Evolutionary conservation across 2,888 invertebrate genomes (phyloP), one percentile per base, ranked within the genome.

Genomic region (Andricus quercusramuli): DNA sequence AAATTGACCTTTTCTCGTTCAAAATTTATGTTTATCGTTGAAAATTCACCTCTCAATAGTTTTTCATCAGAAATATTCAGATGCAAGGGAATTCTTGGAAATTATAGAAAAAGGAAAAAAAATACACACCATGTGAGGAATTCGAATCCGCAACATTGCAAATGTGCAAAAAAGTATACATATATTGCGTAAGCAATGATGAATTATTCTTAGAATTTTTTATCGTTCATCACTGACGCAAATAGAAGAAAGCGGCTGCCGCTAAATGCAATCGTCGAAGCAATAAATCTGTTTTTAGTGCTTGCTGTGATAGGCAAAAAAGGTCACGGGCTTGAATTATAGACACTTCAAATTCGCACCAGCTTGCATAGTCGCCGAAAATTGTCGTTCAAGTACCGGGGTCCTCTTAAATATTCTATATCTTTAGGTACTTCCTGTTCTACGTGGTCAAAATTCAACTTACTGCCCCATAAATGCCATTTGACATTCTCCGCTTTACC

Each of bases 221-320:
- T 20, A 51, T 20, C 51, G 20, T 51, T 2, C 51, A 51, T 51
- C 44, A 51, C 51, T 51, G 20, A 51, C 17, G 51, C 51, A 51
- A 44, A 44, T 74, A 81, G 76, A 85, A 85, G 84, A 85, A 83
- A 85, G 83, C 82, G 78, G 83, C 83, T 81, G 80, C 79, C 84
- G 80, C 84, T 84, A 85, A 86, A 83, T 86, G 84, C 85, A 86
- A 87, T 84, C 85, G 82, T 81, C 85, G 83, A 86, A 83, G 88
- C 87, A 84, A 89, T 90, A 90, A 90, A 89, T 90, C 89, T 86
- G 85, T 85, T 88, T 88, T 89, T 83, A 82, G 89, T 89, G 86
- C 88, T 84, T 87, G 85, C 82, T 86, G 84, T 86, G 89, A 90
- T 90, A 89, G 89, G 89, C 88, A 90, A 89, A 89, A 88, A 89